phyloP scores from a whole-genome alignment of 2,113 vertebrate genomes.

The Gracilinanus agilis region DNA sequence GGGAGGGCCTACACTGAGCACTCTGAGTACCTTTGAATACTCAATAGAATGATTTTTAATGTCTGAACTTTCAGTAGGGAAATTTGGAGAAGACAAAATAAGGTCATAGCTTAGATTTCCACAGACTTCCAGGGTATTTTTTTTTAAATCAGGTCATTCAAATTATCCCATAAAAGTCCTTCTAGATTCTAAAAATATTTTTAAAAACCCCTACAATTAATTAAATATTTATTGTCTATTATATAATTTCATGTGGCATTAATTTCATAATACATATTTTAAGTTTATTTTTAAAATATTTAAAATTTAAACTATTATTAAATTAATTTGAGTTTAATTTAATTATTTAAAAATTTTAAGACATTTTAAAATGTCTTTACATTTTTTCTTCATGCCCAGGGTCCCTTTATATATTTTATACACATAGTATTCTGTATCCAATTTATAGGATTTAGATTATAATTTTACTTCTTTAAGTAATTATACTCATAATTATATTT shows the following conservation, averaged over 20 bases:
- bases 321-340: no score
- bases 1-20: no score
- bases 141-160: constrained; percentile 8
- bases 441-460: background rate
- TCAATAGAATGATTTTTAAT: background rate
- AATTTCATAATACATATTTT: background rate
- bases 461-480: constrained; percentile 16
- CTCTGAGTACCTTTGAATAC: background rate
- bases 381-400: background rate
- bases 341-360: no score
- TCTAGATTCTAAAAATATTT: background rate
- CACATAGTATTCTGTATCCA: background rate
- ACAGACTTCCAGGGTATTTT: background rate
- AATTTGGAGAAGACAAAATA: background rate
- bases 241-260: background rate
- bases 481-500: background rate
- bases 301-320: no score
- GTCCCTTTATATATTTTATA: background rate
- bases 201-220: constrained; percentile 34
- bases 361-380: background rate
- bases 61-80: background rate
- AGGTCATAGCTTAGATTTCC: background rate
- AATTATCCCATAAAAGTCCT: background rate
- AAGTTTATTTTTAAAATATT: background rate
- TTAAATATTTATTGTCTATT: constrained; percentile 13